These are phyloP conservation scores for Carlito syrichta DNA, from an alignment of 2,113 vertebrate species.

Conservation along the genomic window DNA sequence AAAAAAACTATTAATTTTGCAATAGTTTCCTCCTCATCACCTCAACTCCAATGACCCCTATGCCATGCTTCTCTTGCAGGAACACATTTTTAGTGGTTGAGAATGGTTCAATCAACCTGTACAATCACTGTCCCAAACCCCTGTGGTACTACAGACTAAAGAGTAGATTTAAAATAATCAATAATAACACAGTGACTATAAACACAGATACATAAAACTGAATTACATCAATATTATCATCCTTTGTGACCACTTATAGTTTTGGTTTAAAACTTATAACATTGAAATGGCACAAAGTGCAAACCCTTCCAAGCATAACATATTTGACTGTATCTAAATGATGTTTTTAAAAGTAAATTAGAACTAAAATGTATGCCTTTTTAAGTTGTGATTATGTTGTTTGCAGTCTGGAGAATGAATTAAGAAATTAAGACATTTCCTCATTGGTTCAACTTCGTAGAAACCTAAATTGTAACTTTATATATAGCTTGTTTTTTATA, in stretches of 20 bases:
- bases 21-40: not conserved
- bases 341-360: not conserved
- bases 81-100: not conserved
- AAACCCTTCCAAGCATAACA: not conserved
- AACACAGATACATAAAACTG: not conserved
- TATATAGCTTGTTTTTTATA: not conserved
- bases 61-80: not conserved
- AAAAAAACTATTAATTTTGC: not conserved
- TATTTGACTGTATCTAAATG: not conserved
- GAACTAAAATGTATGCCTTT: not conserved
- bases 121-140: not conserved
- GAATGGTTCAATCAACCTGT: not conserved
- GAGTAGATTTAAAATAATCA: not conserved
- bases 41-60: not conserved
- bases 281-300: not conserved
- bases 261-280: not conserved
- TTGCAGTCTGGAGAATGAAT: not conserved
- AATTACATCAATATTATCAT: not conserved
- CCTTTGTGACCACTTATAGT: not conserved
- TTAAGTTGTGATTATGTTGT: not conserved
- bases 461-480: not conserved
- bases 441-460: not conserved
- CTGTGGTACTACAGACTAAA: not conserved
- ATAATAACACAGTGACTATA: not conserved
- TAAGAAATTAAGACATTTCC: not conserved